Conservation (phyloP, 2,888 invertebrate species). For the Aspidiotus rigidus region DNA sequence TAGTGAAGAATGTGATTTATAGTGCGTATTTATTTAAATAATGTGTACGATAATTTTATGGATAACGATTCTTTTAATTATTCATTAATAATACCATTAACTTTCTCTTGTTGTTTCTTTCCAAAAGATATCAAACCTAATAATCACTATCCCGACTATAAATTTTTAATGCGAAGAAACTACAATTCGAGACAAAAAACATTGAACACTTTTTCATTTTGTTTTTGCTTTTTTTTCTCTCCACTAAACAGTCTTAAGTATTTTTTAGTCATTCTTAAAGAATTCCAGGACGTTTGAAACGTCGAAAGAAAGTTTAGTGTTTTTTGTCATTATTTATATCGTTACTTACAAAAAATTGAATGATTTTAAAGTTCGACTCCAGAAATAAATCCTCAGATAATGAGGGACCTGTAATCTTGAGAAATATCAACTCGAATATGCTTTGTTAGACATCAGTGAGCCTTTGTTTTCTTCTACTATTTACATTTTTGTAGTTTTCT, state of each 20-base stretch:
- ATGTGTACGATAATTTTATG: too few relatives aligned
- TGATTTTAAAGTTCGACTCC: neutral
- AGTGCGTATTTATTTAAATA: too few relatives aligned
- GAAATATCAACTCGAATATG: neutral
- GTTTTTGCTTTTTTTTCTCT: neutral
- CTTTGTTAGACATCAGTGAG: slow-evolving; percentile 11
- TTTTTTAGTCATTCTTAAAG: neutral
- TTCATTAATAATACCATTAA: neutral
- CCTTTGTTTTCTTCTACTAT: slow-evolving; percentile 3
- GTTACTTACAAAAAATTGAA: neutral
- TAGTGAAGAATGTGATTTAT: too few relatives aligned
- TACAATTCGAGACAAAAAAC: neutral
- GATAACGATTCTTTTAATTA: too few relatives aligned
- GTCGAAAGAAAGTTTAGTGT: neutral
- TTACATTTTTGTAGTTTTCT: slow-evolving; percentile 15
- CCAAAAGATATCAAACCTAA: neutral
- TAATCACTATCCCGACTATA: too few relatives aligned
- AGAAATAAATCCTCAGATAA: slow-evolving; percentile 2
- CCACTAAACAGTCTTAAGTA: neutral
- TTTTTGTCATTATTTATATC: neutral
- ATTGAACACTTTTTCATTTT: neutral
- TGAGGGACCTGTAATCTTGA: slow-evolving; percentile 1
- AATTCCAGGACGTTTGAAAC: neutral
- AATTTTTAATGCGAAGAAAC: too few relatives aligned
- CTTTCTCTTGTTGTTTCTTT: neutral